Conservation (phyloP, 2,797 vertebrate genomes). For the Gambusia yucatana region DNA sequence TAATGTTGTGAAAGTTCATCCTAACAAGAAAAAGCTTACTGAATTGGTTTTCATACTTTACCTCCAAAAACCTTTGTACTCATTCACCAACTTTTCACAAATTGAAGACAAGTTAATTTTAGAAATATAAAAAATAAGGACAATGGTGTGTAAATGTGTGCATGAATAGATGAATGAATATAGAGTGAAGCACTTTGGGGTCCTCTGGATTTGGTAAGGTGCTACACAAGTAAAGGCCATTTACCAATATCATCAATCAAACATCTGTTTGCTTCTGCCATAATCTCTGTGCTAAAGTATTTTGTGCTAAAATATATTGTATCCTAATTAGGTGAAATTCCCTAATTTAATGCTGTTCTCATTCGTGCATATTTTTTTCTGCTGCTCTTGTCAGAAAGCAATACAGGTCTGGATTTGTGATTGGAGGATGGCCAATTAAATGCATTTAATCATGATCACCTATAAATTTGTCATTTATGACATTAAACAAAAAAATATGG, state of each 20-base stretch:
- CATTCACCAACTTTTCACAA: slow-evolving; percentile 25
- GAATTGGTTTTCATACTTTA: not conserved
- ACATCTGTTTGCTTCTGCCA: not conserved
- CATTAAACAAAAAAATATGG: not conserved
- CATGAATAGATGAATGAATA: no score
- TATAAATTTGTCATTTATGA: not conserved
- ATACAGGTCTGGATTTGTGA: not conserved
- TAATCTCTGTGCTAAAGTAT: not conserved
- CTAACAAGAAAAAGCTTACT: not conserved
- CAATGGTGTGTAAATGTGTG: slow-evolving; percentile 22
- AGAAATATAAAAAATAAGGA: slow-evolving; percentile 41
- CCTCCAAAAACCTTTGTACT: not conserved
- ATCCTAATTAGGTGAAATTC: not conserved
- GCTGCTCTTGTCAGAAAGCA: not conserved
- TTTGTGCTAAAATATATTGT: not conserved
- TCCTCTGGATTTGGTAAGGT: no score
- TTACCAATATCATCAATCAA: not conserved
- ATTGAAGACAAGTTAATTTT: slow-evolving; percentile 40
- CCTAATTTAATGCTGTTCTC: not conserved
- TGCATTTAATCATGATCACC: not conserved
- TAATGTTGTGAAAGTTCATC: not conserved
- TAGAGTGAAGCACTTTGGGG: no score
- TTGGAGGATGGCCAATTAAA: not conserved
- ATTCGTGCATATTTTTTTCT: not conserved
- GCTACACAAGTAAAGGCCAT: no score